Evolutionary conservation across 2,113 vertebrate genomes (phyloP).

Genomic region (Poeciliopsis occidentalis): DNA sequence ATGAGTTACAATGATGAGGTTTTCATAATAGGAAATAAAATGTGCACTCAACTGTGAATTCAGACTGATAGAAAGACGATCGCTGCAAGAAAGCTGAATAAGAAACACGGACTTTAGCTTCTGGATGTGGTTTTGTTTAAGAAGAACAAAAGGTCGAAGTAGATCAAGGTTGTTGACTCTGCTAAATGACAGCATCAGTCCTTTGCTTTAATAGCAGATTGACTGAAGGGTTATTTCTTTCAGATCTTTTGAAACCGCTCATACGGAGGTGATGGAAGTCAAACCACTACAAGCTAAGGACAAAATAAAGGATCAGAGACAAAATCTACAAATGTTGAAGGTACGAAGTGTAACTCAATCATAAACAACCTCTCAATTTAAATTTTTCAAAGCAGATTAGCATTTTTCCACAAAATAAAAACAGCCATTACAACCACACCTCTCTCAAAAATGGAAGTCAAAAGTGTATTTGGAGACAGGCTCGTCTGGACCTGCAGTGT

Average conservation of each 20-base stretch:
- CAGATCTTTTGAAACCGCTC: background rate
- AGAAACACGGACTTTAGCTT: background rate
- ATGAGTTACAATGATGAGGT: constrained; percentile 10
- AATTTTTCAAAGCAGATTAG: background rate
- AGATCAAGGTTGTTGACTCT: no score
- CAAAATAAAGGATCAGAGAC: background rate
- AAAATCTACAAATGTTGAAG: background rate
- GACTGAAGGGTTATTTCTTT: no score
- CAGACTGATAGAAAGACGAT: constrained; percentile 17
- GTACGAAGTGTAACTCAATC: background rate
- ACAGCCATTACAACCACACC: no score
- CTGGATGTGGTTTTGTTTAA: background rate
- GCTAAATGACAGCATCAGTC: no score
- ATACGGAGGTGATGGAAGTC: no score
- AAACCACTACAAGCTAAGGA: background rate
- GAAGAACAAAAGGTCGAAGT: no score
- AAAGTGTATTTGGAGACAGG: no score
- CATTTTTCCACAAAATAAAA: background rate
- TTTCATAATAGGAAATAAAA: background rate
- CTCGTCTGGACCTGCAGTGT: no score
- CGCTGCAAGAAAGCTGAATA: background rate
- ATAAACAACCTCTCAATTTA: background rate
- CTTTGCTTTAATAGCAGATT: no score
- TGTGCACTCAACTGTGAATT: constrained; percentile 13
- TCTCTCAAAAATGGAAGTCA: no score